Evolutionary conservation across 2,113 vertebrate species (phyloP).

Genomic region (Rhynchomys soricoides): DNA sequence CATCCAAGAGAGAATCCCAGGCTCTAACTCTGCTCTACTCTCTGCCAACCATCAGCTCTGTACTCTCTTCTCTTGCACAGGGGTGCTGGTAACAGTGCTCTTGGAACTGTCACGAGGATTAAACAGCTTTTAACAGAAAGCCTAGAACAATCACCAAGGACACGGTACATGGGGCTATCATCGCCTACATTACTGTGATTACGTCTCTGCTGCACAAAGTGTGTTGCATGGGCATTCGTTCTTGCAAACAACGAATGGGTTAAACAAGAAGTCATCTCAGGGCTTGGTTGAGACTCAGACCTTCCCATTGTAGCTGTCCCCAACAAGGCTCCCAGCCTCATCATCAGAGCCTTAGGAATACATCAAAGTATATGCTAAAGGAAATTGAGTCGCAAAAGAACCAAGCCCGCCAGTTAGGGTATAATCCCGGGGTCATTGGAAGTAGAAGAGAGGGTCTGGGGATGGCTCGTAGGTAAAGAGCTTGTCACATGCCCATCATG

Average conservation of each 20-base stretch:
- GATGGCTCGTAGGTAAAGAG: not conserved
- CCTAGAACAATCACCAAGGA: not conserved
- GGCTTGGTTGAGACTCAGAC: not conserved
- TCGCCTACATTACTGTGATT: not conserved
- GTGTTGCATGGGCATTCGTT: too few relatives aligned
- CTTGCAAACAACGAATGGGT: not conserved
- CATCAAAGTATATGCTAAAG: not conserved
- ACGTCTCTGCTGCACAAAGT: not conserved
- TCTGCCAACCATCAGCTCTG: not conserved
- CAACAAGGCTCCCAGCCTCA: not conserved
- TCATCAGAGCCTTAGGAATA: not conserved
- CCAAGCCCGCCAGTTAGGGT: accelerated
- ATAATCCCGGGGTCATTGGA: not conserved
- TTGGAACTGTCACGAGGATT: not conserved
- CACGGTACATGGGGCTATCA: accelerated
- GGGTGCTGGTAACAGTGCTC: too few relatives aligned
- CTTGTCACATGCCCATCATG: not conserved
- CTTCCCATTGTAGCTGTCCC: not conserved
- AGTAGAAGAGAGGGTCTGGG: not conserved
- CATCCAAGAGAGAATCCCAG: not conserved
- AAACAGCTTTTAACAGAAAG: not conserved
- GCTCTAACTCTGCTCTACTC: not conserved
- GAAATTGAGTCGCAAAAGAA: not conserved
- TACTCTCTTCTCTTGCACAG: not conserved
- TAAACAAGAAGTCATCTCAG: not conserved